Conservation (phyloP, 2,888 invertebrate species). For the Cephalotes varians region DNA sequence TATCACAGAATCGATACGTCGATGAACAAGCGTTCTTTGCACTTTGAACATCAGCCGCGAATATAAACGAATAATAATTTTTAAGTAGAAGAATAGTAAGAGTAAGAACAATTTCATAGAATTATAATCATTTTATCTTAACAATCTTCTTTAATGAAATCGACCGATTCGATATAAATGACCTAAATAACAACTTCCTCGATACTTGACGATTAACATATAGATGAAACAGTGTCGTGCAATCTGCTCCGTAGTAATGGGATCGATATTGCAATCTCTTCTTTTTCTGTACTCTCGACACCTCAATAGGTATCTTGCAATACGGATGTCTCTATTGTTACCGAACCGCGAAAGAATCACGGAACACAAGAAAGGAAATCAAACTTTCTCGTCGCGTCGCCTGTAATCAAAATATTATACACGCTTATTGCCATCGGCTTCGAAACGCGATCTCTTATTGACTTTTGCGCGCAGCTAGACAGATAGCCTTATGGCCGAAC, state of each 20-base stretch:
- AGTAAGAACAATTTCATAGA: not conserved
- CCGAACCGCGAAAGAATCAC: slow-evolving; percentile 32
- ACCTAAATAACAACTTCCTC: not conserved
- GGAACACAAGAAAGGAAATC: slow-evolving; percentile 59
- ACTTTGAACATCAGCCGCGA: no score
- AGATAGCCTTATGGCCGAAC: not conserved
- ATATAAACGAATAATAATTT: not conserved
- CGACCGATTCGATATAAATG: not conserved
- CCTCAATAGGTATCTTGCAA: not conserved
- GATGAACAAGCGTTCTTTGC: no score
- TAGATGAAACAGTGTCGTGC: not conserved
- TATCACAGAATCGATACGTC: not conserved
- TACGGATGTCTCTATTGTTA: slow-evolving; percentile 38
- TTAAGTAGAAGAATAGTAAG: no score
- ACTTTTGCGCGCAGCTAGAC: slow-evolving; percentile 18
- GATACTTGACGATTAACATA: slow-evolving; percentile 22
- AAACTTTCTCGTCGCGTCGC: slow-evolving; percentile 63
- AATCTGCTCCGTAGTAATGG: slow-evolving; percentile 12
- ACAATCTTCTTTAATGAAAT: not conserved
- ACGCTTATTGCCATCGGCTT: slow-evolving; percentile 47
- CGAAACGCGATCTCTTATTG: slow-evolving; percentile 58
- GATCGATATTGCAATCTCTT: slow-evolving; percentile 16
- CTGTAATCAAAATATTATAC: slow-evolving; percentile 67
- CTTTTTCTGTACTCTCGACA: not conserved
- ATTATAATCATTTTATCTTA: not conserved